Base-by-base conservation (phyloP, 2,113 vertebrate genomes). In the Eulemur rufifrons region DNA sequence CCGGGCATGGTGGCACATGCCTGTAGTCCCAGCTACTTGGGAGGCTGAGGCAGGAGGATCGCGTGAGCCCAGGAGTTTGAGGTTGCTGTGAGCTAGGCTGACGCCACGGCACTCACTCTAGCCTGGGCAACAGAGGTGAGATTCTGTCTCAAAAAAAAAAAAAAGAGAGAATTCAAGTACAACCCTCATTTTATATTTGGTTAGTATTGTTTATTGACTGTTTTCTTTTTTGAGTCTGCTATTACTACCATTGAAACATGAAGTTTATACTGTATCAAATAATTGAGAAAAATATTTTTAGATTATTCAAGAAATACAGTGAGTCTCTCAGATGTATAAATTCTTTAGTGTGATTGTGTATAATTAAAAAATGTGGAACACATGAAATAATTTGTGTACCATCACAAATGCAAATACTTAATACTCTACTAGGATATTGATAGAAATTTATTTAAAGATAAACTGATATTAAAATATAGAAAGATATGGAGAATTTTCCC, bases 361-460 rank as follows among this genome's bases (percentile, higher is more conserved):
- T 68, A 83, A n/a, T 73, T 95, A n/a, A 80, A 94, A 94, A 89
- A 20, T 81, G 2, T 39, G 42, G 20, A 83, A 69, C 27, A 78
- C 6, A 11, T 69, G 34, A 71, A 89, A 63, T 73, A 76, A 50
- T 52, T 64, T 89, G 18, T 81, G 4, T 54, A 91, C 32, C 4
- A 59, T 29, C 37, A 76, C 25, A 86, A 93, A 63, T 27, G 39
- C 74, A 92, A 91, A 82, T 76, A 78, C 1, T 83, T 61, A 86
- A 66, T 61, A 34, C 6, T 47, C 5, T 81, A 39, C 11, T 80
- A 77, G 32, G 13, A 27, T n/a, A 13, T 66, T 96, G 4, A 32
- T 45, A 78, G 29, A 80, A 95, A 56, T 39, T 4, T 27, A 52
- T 91, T 87, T 93, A 34, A 83, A 82, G 18, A 27, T 85, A 97